A percentile compares a stretch with the other conserved stretches of the same genome.
Conservation (phyloP, 2,113 vertebrate species). For the Agelaius phoeniceus region DNA sequence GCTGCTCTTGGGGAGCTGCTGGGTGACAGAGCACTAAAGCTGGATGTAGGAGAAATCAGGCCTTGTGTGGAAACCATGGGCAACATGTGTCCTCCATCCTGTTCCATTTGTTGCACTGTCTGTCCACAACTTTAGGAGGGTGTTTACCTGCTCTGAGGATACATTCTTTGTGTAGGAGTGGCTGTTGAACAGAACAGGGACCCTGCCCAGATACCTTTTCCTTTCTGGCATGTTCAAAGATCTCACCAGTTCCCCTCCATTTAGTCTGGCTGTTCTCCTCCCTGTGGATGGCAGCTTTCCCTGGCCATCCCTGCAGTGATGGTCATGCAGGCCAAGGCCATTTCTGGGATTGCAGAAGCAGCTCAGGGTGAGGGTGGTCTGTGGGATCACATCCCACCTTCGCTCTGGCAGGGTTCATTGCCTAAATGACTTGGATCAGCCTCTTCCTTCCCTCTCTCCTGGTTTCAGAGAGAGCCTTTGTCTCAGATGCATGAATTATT, state of each 20-base stretch:
- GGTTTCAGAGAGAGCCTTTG: background rate
- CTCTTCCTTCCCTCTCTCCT: background rate
- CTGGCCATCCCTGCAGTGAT: background rate
- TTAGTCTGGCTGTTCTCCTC: background rate
- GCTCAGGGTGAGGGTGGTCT: background rate
- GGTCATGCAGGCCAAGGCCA: background rate
- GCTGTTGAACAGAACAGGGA: background rate
- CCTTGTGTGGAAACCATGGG: background rate
- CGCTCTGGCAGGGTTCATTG: background rate
- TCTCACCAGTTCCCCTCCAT: background rate
- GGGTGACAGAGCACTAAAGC: background rate
- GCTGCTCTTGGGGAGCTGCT: background rate
- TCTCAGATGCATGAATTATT: background rate
- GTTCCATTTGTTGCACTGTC: background rate
- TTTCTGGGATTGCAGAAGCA: background rate
- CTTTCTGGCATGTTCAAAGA: background rate
- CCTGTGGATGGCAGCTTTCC: background rate
- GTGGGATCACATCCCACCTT: background rate
- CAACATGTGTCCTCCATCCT: background rate
- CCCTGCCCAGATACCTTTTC: background rate
- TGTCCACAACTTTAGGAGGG: background rate
- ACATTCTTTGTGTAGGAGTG: background rate
- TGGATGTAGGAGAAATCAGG: background rate
- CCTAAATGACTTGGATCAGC: background rate
- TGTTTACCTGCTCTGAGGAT: background rate